phyloP scores from a whole-genome alignment of 1,140 invertebrate species.

The Brachionus paranguensis region DNA sequence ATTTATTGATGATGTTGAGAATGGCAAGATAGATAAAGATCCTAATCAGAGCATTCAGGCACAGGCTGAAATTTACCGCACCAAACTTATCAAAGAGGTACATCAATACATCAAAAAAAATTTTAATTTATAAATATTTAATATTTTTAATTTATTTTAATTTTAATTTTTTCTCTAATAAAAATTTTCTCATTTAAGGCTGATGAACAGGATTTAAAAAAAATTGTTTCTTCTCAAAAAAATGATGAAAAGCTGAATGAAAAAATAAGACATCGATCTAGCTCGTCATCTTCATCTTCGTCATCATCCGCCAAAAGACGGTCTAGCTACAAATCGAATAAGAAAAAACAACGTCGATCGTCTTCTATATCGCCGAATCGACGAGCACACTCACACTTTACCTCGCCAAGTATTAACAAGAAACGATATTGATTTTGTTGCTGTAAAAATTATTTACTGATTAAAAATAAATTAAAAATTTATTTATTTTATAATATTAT shows the following conservation, averaged over 20 bases:
- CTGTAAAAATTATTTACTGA: background rate
- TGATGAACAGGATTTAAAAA: background rate
- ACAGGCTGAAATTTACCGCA: background rate
- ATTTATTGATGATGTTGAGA: constrained; percentile 21
- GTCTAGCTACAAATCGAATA: background rate
- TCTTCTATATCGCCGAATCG: background rate
- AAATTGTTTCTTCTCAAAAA: background rate
- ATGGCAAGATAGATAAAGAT: background rate
- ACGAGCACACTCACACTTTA: background rate
- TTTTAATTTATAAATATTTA: too few relatives aligned
- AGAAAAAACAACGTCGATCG: background rate
- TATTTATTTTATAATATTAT: background rate
- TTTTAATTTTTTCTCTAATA: background rate
- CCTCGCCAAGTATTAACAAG: background rate
- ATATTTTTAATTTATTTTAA: too few relatives aligned
- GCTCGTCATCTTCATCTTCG: background rate
- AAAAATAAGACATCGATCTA: background rate
- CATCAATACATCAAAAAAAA: too few relatives aligned
- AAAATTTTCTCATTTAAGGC: background rate
- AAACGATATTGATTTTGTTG: background rate
- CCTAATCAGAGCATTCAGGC: background rate
- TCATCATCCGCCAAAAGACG: background rate
- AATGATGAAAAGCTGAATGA: background rate
- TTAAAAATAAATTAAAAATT: background rate
- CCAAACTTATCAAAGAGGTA: background rate